Base-by-base conservation (phyloP, 1,140 invertebrate species). In the Antheraea pernyi region DNA sequence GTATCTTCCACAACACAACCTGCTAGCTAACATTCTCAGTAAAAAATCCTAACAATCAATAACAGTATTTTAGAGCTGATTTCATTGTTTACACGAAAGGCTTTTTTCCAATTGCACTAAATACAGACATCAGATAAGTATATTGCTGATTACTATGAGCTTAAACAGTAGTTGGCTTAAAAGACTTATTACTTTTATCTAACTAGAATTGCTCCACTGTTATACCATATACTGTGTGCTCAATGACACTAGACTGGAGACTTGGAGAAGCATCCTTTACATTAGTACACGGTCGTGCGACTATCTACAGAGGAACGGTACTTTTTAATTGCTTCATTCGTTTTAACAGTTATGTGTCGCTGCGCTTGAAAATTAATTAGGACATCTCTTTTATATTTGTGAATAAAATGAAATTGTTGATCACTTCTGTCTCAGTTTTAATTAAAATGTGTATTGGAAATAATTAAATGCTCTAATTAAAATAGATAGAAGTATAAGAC, bases 321-420 rank as follows among this genome's bases (percentile, higher is more conserved):
- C 46, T 53, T 53, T 53, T 53, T 53, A 53, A 53, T 53, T 53
- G 46, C 46, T 53, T 53, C 46, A 53, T 53, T 53, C 46, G 46
- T 53, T 53, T 53, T 53, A 53, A 53, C 46, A 53, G 46, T 53
- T 53, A 53, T 53, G 46, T 53, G 46, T 53, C 46, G 11, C 16
- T 53, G 46, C 16, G 16, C 46, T 53, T 16, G 7, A 6, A 53
- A 16, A 53, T 53, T 53, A 53, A 53, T 53, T 53, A 53, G 11
- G 46, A 53, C 46, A 53, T 53, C 46, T n/a, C 7, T 53, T 53
- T 13, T 53, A 6, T 53, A 53, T 53, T 53, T 53, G 46, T 13
- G 5, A 53, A 53, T 53, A 53, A 16, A 53, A 53, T 53, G 4
- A 13, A 16, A 53, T 53, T 7, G 11, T 16, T 53, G 11, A 16